Base-by-base conservation (phyloP, 2,888 invertebrate species). In the Pteria penguin region DNA sequence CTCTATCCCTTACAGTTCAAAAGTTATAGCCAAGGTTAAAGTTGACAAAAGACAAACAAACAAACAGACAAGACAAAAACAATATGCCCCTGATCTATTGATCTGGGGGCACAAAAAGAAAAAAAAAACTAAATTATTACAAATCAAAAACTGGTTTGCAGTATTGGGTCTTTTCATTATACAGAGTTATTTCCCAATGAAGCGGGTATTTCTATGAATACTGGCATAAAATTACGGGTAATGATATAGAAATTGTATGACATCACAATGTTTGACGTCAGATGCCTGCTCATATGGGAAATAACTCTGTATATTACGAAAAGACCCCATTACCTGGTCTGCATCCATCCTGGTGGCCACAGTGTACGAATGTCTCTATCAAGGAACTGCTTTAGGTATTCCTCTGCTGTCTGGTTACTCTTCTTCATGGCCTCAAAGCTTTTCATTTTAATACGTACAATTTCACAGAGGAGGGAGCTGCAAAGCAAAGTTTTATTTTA, bases 281-380 rank as follows among this genome's bases (percentile, higher is more conserved):
- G n/a, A n/a, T n/a, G n/a, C n/a, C n/a, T n/a, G n/a, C n/a, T n/a
- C n/a, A n/a, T n/a, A n/a, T n/a, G n/a, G n/a, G n/a, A n/a, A n/a
- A n/a, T n/a, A n/a, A n/a, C n/a, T n/a, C n/a, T n/a, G n/a, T n/a
- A n/a, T n/a, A 4, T 52, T n/a, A n/a, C n/a, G n/a, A n/a, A n/a
- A n/a, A n/a, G n/a, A n/a, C n/a, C n/a, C 18, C n/a, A 26, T 57
- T 77, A 85, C 84, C 90, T 86, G 88, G 94, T 93, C 79, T 94
- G 92, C 89, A 95, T 95, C 93, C 95, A 95, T 24, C 95, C 95
- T 62, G 92, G 90, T 2, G 95, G 95, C 94, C 95, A 95, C 36
- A 95, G 91, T 36, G 94, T 93, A 90, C 94, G 92, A n/a, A 95
- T 94, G 74, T 94, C 93, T 54, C 90, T 88, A 67, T 94, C 94